Base-by-base conservation (phyloP, 2,888 invertebrate genomes). In the Clunio marinus region DNA sequence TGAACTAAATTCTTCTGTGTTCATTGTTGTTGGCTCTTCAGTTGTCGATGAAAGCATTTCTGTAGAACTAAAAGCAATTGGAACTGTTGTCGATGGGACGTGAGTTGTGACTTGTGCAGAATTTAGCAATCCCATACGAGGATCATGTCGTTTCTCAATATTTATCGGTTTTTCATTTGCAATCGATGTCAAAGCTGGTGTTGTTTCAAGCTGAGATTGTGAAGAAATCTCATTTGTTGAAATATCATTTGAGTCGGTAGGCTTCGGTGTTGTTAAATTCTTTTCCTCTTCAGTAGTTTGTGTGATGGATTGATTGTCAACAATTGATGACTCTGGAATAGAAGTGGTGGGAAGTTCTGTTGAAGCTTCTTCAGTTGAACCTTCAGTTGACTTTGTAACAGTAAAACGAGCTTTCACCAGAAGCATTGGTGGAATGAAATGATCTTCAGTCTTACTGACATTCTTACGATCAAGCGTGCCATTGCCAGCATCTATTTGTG, bases 391-490 rank as follows among this genome's bases (percentile, higher is more conserved):
- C 13, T 37, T 51, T 22, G 76, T 74, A 32, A 78, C 76, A 65
- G 78, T 75, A 71, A 79, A 79, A 72, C 79, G 77, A 2, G 78
- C 76, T 71, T 79, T 79, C 1, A 79, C 78, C 71, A 79, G 71
- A 68, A 79, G 66, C 79, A 79, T 79, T 46, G 79, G 79, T 15
- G 79, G 79, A 70, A 79, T 78, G 58, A 79, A 79, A 71, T 78
- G 79, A 69, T 75, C 77, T 70, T 78, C 78, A 20, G 73, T 72
- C 5, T 76, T 72, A 70, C 77, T 77, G 25, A 75, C 71, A 66
- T 77, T 76, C 5, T 73, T 66, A 4, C 66, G 55, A 15, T 63
- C 63, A n/a, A 46, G 51, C 5, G 24, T n/a, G 17, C 25, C 35
- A 13, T 41, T 45, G 7, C 10, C 22, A 55, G 28, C 69, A 5